Base-by-base conservation (phyloP, 1,140 invertebrate species). In the Sesamia nonagrioides region DNA sequence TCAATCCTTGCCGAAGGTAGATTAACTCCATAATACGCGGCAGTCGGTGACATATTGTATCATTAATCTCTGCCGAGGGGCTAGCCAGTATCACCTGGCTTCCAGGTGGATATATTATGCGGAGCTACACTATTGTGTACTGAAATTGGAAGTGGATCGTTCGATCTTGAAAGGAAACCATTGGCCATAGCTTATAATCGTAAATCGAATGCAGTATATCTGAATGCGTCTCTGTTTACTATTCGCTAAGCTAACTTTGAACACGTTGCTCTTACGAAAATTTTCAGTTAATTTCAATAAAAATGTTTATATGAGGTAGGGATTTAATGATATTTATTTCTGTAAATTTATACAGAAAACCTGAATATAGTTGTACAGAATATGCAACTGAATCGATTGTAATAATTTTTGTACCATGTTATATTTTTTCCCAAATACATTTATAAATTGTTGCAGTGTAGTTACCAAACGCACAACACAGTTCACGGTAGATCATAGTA, bases 31-130 rank as follows among this genome's bases (percentile, higher is more conserved):
- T 75, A 75, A 75, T 75, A 63, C 56, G 73, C 37, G 56, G 40
- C 9, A 61, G 56, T 58, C 80, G 77, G 82, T 85, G 83, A 84
- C 76, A 86, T 84, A 88, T 86, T 78, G 80, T 76, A 71, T 42
- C 76, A 82, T 84, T 86, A 84, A 83, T 80, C 82, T 75, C 75
- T 76, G 82, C 82, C 73, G 58, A 69, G 58, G 58, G 42, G 81
- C 78, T 79, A 72, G 81, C 50, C 76, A 68, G 54, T 56, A 60
- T 74, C 33, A 74, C 52, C 54, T 58, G 37, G 33, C 50, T 72
- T 74, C 73, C 60, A 71, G 15, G 21, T 61, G 15, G 54, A 52
- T 61, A 27, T 58, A 33, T 15, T 58, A 33, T 42, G 37, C 18
- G 37, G 61, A 18, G 17, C 42, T 50, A 54, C 76, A 42, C 40